Evolutionary conservation across 2,113 vertebrate genomes (phyloP).

Genomic region (Pelvicachromis taeniatus): DNA sequence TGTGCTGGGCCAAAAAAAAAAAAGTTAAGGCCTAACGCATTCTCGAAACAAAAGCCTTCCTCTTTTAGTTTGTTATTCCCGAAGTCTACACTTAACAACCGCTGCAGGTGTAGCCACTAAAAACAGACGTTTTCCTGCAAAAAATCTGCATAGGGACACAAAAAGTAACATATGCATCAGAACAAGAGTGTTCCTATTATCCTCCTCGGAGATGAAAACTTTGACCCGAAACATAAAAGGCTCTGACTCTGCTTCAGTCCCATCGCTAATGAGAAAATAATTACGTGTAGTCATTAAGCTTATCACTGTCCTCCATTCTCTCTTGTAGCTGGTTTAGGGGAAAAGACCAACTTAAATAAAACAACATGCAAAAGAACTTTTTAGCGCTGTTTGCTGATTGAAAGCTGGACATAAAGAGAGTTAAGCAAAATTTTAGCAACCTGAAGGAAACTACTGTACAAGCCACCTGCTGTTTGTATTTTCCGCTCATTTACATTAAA

Average conservation of each 20-base stretch:
- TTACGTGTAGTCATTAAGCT: neutral
- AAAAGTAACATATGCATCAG: neutral
- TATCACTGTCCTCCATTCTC: neutral
- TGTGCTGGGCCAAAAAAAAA: neutral
- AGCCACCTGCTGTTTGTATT: conserved; percentile 34
- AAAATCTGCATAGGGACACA: neutral
- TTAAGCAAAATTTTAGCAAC: neutral
- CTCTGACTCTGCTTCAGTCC: neutral
- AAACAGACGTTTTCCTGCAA: neutral
- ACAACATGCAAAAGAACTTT: neutral
- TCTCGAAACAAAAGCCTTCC: neutral
- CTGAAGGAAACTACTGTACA: conserved; percentile 13
- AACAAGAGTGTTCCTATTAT: neutral
- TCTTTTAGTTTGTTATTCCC: neutral
- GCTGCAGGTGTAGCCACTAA: neutral
- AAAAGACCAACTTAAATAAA: neutral
- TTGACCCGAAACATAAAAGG: conserved; percentile 3
- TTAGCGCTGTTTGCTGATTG: neutral
- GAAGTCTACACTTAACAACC: neutral
- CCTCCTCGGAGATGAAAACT: neutral
- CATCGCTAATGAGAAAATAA: conserved; percentile 19
- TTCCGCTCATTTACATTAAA: conserved; percentile 43
- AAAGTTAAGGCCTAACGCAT: neutral
- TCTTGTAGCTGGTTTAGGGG: neutral
- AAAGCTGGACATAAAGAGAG: neutral